Conservation (phyloP, 1,140 invertebrate genomes). For the Trachymyrmex septentrionalis region DNA sequence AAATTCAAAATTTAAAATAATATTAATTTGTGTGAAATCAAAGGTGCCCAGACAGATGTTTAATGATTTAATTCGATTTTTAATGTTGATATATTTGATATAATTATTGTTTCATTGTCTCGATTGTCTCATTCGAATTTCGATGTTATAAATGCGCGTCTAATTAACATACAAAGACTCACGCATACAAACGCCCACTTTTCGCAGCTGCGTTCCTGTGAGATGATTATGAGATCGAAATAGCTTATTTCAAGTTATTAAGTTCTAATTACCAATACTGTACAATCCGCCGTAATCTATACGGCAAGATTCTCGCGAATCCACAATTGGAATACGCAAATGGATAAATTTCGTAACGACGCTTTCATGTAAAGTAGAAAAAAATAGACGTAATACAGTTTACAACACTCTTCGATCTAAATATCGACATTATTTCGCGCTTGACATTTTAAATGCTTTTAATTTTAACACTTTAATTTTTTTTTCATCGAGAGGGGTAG, state of each 20-base stretch:
- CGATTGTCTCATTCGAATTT: neutral
- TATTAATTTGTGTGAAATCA: neutral
- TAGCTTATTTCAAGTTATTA: neutral
- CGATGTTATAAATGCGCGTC: neutral
- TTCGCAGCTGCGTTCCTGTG: neutral
- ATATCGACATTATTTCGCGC: neutral
- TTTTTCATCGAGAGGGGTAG: neutral
- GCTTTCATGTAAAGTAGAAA: neutral
- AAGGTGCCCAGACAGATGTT: neutral
- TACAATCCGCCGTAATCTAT: no score
- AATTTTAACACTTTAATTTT: neutral
- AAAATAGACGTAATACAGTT: neutral
- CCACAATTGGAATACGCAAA: neutral
- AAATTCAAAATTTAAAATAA: neutral
- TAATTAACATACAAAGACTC: neutral
- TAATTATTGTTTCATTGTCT: neutral
- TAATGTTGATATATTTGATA: neutral
- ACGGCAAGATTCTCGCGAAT: neutral
- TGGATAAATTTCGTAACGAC: neutral
- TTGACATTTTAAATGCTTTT: neutral
- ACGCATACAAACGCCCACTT: neutral
- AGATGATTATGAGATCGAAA: neutral
- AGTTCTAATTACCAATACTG: conserved; percentile 11
- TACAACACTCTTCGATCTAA: neutral
- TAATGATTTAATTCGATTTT: neutral